phyloP scores from a whole-genome alignment of 2,797 vertebrate species.

The Sebastes umbrosus region DNA sequence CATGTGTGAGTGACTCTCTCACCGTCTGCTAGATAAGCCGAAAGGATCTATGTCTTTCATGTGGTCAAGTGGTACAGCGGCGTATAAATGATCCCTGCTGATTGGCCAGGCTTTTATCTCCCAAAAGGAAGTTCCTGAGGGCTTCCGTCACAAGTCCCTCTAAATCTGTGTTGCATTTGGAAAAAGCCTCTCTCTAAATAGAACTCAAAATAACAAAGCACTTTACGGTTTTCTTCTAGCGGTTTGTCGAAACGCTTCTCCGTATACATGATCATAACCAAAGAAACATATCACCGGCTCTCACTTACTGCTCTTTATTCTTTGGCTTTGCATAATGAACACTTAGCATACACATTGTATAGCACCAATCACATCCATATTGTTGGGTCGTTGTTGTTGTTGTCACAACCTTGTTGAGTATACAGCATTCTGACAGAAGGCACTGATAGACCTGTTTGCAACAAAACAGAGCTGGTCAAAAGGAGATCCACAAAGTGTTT shows the following conservation, averaged over 20 bases:
- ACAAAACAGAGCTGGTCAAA: constrained; percentile 29
- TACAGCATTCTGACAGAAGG: constrained; percentile 53
- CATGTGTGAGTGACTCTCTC: background rate
- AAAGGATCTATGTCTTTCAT: constrained; percentile 43
- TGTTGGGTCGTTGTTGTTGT: background rate
- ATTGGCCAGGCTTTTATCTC: constrained; percentile 63
- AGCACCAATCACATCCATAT: constrained; percentile 51
- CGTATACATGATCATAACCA: constrained; percentile 5
- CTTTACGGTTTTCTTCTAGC: background rate
- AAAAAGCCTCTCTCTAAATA: constrained; percentile 33
- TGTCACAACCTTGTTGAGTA: constrained; percentile 18
- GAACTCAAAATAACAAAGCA: background rate
- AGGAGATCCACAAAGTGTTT: background rate
- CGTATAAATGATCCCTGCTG: constrained; percentile 50
- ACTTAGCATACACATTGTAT: constrained; percentile 34
- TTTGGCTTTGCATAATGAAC: constrained; percentile 60
- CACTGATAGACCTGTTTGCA: constrained; percentile 15
- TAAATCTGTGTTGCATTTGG: constrained; percentile 67
- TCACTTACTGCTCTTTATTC: constrained; percentile 64
- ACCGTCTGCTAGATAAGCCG: constrained; percentile 13
- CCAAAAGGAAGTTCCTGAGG: constrained; percentile 60
- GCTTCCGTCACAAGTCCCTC: constrained; percentile 25
- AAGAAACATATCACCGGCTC: constrained; percentile 31
- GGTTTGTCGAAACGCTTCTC: background rate
- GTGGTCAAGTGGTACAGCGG: constrained; percentile 31